phyloP scores from a whole-genome alignment of 2,888 invertebrate species.

The Omphaloscelis lunosa region DNA sequence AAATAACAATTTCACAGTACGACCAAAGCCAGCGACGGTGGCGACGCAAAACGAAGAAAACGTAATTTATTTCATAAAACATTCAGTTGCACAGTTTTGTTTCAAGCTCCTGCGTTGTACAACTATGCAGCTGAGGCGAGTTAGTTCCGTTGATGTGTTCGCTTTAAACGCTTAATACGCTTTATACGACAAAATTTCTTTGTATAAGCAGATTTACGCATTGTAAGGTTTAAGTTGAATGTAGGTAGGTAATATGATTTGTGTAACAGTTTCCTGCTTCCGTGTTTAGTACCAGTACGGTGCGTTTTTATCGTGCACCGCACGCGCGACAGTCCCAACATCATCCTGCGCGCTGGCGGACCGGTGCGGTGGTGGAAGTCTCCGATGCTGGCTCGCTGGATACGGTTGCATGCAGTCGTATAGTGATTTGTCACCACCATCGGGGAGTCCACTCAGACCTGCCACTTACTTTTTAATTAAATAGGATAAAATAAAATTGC shows the following conservation, averaged over 20 bases:
- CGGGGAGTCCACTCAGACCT: too few relatives aligned
- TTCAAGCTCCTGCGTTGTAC: constrained; percentile 67
- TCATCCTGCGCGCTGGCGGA: too few relatives aligned
- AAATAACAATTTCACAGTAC: constrained; percentile 49
- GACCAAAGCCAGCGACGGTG: constrained; percentile 49
- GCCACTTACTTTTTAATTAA: too few relatives aligned
- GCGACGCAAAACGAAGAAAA: constrained; percentile 73
- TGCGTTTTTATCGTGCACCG: too few relatives aligned
- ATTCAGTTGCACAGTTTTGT: constrained; percentile 79
- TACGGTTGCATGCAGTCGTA: too few relatives aligned
- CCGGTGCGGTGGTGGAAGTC: too few relatives aligned
- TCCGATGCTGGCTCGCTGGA: too few relatives aligned
- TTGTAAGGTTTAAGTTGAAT: background rate
- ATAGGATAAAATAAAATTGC: too few relatives aligned
- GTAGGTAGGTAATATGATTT: constrained; percentile 2
- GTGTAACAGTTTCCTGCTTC: too few relatives aligned
- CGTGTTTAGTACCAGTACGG: too few relatives aligned
- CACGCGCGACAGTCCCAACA: too few relatives aligned
- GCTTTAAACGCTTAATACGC: constrained; percentile 16
- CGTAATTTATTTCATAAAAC: constrained; percentile 81
- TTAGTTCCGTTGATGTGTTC: constrained; percentile 50
- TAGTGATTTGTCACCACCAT: too few relatives aligned
- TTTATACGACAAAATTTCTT: background rate
- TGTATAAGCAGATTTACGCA: constrained; percentile 12
- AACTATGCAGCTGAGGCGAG: constrained; percentile 65